Percentiles rank a stretch among this genome's conserved stretches.
Conservation (phyloP, 2,888 invertebrate species). For the Nomada ferruginata region DNA sequence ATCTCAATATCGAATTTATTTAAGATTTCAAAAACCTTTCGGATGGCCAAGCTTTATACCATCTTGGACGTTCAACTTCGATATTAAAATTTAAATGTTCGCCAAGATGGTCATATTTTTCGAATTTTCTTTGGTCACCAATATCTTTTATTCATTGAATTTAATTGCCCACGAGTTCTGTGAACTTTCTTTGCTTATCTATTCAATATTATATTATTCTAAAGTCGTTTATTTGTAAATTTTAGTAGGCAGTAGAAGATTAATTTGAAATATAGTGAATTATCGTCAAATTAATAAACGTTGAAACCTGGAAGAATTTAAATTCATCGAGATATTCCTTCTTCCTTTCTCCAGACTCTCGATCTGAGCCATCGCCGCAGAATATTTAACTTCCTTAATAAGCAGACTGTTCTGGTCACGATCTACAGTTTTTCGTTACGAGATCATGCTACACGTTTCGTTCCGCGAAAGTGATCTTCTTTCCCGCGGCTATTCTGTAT, state of each 20-base stretch:
- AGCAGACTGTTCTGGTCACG: slow-evolving; percentile 23
- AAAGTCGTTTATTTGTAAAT: no score
- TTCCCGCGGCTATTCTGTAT: neutral
- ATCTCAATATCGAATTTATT: neutral
- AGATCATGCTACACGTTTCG: neutral
- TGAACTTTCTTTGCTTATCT: no score
- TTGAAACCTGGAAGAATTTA: no score
- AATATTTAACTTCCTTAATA: slow-evolving; percentile 13
- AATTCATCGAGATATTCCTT: neutral
- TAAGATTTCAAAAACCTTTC: neutral
- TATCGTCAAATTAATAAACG: no score
- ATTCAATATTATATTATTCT: no score
- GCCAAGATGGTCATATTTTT: no score
- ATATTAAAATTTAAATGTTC: no score
- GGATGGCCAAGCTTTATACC: neutral
- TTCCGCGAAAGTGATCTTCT: slow-evolving; percentile 39
- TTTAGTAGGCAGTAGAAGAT: no score
- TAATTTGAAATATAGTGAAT: no score
- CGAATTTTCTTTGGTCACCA: no score
- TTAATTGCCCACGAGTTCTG: no score
- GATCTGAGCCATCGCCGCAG: neutral
- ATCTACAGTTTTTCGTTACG: slow-evolving; percentile 7
- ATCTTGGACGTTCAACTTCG: neutral
- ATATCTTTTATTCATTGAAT: no score
- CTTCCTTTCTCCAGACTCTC: neutral